A percentile compares a stretch with the other conserved stretches of the same genome.
These are phyloP conservation scores for Nomada ferruginata DNA, from an alignment of 2,888 invertebrate species.

Conservation along the genomic window DNA sequence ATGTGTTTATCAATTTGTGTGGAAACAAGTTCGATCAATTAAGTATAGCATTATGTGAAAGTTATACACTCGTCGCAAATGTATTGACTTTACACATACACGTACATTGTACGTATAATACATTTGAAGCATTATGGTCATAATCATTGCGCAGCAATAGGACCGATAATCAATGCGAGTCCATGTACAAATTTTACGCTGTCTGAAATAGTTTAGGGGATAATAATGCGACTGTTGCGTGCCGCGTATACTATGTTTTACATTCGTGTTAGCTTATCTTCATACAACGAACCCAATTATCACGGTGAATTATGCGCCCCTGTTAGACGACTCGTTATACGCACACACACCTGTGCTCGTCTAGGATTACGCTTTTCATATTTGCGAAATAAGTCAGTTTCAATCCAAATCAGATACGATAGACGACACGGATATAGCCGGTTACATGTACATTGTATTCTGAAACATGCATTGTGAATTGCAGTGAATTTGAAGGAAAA, in stretches of 20 bases:
- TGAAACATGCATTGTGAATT: neutral
- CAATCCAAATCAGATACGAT: neutral
- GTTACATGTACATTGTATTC: conserved; percentile 35
- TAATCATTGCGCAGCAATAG: neutral
- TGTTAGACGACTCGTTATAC: conserved; percentile 23
- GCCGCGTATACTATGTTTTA: conserved; percentile 12
- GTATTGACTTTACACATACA: neutral
- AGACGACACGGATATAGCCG: too few relatives aligned
- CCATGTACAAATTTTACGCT: conserved; percentile 13
- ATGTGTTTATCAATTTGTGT: neutral
- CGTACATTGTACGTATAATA: neutral
- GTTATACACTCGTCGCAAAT: neutral
- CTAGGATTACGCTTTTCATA: conserved; percentile 14
- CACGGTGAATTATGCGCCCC: conserved; percentile 38
- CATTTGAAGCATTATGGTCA: neutral
- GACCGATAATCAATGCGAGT: neutral
- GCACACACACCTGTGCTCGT: neutral
- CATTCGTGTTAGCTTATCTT: conserved; percentile 49
- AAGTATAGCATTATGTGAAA: neutral
- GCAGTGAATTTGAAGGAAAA: neutral
- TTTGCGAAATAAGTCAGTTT: conserved; percentile 44
- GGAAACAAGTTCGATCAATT: neutral
- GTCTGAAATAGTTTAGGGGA: conserved; percentile 28
- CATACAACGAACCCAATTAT: conserved; percentile 43
- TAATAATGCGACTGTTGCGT: conserved; percentile 42